Evolutionary conservation across 2,113 vertebrate genomes (phyloP).

Genomic region (Gymnorhina tibicen): DNA sequence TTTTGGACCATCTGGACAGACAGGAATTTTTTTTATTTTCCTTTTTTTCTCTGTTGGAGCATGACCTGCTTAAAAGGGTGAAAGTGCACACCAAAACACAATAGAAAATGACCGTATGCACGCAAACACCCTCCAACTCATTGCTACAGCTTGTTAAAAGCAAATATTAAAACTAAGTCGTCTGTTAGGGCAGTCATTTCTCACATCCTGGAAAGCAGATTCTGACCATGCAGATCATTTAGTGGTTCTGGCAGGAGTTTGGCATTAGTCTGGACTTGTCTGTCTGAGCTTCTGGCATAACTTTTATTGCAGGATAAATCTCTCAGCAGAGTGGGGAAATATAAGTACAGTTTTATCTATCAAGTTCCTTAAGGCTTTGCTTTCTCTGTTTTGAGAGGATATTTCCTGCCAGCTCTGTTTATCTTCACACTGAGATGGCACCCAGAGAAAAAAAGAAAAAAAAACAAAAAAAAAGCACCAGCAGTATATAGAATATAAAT

Average conservation of each 20-base stretch:
- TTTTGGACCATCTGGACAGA: slow-evolving; percentile 13
- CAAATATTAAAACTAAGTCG: not conserved
- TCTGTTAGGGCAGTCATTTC: not conserved
- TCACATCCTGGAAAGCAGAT: not conserved
- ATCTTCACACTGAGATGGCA: not conserved
- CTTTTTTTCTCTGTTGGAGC: not conserved
- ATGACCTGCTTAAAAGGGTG: not conserved
- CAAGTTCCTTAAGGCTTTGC: not conserved
- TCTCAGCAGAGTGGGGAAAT: not conserved
- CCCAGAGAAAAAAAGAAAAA: not conserved
- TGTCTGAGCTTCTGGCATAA: not conserved
- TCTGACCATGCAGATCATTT: not conserved
- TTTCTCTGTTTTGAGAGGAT: not conserved
- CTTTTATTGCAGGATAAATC: not conserved
- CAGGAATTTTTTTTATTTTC: not conserved
- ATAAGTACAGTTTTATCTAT: slow-evolving; percentile 12
- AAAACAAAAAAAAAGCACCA: not conserved
- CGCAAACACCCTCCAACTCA: not conserved
- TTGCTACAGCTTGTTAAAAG: not conserved
- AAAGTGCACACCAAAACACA: not conserved
- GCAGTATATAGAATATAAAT: not conserved
- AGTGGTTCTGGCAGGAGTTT: not conserved
- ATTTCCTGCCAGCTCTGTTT: not conserved
- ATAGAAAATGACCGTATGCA: not conserved
- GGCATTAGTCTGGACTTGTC: not conserved